These are phyloP conservation scores for Andricus grossulariae DNA, from an alignment of 1,140 invertebrate species.

Conservation along the genomic window DNA sequence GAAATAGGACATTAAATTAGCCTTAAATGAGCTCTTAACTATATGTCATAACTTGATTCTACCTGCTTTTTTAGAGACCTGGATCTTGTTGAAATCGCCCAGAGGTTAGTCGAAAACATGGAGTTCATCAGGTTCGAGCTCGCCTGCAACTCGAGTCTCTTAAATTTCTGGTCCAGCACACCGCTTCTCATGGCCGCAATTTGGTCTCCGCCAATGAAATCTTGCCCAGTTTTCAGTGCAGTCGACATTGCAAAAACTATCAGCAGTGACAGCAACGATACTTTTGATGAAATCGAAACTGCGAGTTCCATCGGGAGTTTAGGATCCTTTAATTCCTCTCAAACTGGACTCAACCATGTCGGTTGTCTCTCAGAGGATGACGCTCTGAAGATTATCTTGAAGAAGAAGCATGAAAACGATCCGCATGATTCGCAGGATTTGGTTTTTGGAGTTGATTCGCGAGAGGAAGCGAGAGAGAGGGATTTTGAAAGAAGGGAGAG, in stretches of 20 bases:
- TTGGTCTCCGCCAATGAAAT: conserved; percentile 86
- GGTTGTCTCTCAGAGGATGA: conserved; percentile 76
- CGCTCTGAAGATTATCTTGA: conserved; percentile 81
- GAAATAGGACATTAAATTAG: too few relatives aligned
- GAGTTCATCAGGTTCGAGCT: conserved; percentile 88
- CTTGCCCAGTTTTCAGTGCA: conserved; percentile 80
- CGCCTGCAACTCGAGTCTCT: conserved; percentile 89
- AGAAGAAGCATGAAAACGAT: conserved; percentile 35
- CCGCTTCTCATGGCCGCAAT: conserved; percentile 90
- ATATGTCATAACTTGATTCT: too few relatives aligned
- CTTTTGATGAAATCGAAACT: conserved; percentile 65
- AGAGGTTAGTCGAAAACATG: conserved; percentile 86
- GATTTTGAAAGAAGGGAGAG: neutral
- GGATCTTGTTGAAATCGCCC: conserved; percentile 87
- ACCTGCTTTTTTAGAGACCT: conserved; percentile 76
- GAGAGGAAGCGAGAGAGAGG: neutral
- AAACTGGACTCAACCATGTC: conserved; percentile 64
- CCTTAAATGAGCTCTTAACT: too few relatives aligned
- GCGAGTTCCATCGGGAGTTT: conserved; percentile 70
- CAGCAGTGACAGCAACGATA: conserved; percentile 68
- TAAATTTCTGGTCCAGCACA: conserved; percentile 93
- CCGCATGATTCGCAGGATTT: neutral
- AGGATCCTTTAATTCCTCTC: conserved; percentile 67
- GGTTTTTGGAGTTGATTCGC: neutral
- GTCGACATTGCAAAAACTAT: conserved; percentile 85